phyloP scores from a whole-genome alignment of 2,113 vertebrate genomes.

The Myotis brandtii region DNA sequence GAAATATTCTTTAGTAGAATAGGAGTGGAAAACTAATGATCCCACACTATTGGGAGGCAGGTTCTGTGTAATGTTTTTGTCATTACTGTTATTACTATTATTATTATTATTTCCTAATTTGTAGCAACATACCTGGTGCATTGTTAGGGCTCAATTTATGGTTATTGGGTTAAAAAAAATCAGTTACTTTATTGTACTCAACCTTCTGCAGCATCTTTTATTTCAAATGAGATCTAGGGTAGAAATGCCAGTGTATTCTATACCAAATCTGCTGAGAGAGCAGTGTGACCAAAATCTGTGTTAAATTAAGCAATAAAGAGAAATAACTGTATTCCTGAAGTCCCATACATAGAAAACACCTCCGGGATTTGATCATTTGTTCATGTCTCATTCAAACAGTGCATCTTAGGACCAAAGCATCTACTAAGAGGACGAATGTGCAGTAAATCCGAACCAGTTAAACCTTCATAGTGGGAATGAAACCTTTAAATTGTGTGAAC shows the following conservation, averaged over 20 bases:
- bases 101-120: background rate
- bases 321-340: background rate
- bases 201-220: background rate
- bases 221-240: background rate
- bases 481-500: slow-evolving; percentile 74
- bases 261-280: background rate
- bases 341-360: background rate
- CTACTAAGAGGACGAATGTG: background rate
- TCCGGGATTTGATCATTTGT: slow-evolving; percentile 37
- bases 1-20: background rate
- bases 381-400: slow-evolving; percentile 53
- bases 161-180: background rate
- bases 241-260: background rate
- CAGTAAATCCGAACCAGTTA: slow-evolving; percentile 71
- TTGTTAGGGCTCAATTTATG: background rate
- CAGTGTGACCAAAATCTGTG: background rate
- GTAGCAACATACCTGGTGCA: background rate
- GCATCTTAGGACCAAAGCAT: background rate
- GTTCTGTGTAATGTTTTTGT: background rate
- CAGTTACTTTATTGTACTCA: background rate
- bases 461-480: slow-evolving; percentile 72
- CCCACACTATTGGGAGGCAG: background rate
- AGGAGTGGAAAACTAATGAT: background rate
- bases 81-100: background rate
- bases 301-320: slow-evolving; percentile 42